These are phyloP conservation scores for Phalloptychus januarius DNA, from an alignment of 2,797 vertebrate species.

Conservation along the genomic window DNA sequence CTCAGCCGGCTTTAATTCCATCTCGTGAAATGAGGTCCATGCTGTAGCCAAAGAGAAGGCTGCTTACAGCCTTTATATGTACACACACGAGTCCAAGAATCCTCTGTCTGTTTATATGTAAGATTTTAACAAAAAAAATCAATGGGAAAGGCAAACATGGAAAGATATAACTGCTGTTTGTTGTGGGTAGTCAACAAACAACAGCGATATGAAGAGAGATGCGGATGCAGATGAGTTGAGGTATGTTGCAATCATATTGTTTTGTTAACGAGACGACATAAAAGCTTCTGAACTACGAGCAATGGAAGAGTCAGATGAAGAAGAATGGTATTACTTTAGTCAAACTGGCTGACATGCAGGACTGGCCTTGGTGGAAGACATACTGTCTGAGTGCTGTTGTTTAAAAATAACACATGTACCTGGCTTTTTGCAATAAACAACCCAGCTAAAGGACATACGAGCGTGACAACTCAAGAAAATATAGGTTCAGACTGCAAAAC, in stretches of 20 bases:
- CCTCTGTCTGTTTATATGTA: conserved; percentile 12
- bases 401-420: background rate
- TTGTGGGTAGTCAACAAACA: background rate
- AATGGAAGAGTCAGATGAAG: background rate
- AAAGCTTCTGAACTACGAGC: background rate
- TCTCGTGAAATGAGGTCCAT: conserved; percentile 69
- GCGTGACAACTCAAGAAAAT: background rate
- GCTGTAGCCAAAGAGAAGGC: conserved; percentile 51
- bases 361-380: conserved; percentile 5
- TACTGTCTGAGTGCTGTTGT: background rate
- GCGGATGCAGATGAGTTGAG: background rate
- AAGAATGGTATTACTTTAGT: background rate
- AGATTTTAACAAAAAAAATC: conserved; percentile 10
- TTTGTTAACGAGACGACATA: background rate
- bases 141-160: background rate
- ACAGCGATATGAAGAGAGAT: background rate
- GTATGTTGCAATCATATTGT: background rate
- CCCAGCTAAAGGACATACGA: background rate
- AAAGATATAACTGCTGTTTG: background rate
- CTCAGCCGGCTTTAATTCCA: conserved; percentile 74
- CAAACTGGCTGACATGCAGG: background rate
- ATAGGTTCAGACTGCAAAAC: background rate
- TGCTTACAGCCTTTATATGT: conserved; percentile 33
- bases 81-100: conserved; percentile 16
- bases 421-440: conserved; percentile 1